Conservation (phyloP, 2,797 vertebrate species). For the Phrynocephalus vlangalii region DNA sequence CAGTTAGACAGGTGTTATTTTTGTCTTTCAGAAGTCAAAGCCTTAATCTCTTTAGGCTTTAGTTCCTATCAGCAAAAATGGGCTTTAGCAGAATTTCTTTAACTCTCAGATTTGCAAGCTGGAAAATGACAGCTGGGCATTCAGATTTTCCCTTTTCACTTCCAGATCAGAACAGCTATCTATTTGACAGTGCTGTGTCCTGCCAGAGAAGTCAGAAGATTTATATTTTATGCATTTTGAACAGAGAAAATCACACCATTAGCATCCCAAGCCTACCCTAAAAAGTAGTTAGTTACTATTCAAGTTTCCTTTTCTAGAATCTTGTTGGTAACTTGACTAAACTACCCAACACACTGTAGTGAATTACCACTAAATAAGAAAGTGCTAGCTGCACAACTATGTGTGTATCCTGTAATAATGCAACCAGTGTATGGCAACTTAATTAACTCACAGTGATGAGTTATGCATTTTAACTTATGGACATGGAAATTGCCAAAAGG, state of each 20-base stretch:
- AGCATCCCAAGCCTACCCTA: too few species aligned
- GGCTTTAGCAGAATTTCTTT: conserved; percentile 25
- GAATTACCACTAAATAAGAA: too few species aligned
- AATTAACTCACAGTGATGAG: background rate
- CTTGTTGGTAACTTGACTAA: too few species aligned
- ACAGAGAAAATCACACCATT: background rate
- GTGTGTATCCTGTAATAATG: background rate
- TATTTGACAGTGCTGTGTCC: background rate
- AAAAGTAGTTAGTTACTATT: background rate
- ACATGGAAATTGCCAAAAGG: too few species aligned
- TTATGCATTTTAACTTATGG: too few species aligned
- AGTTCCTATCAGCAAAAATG: conserved; percentile 11
- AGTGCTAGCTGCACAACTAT: too few species aligned
- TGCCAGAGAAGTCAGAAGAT: background rate
- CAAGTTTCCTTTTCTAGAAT: too few species aligned
- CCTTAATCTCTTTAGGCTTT: conserved; percentile 32
- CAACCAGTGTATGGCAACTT: background rate
- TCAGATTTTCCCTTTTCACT: conserved; percentile 2
- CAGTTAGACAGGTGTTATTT: conserved; percentile 26
- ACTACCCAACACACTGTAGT: too few species aligned
- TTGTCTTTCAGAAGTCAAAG: conserved; percentile 33
- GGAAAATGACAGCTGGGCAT: conserved; percentile 14
- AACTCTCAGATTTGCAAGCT: background rate
- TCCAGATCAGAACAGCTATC: conserved; percentile 13
- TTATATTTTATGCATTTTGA: conserved; percentile 13